phyloP scores from a whole-genome alignment of 2,797 vertebrate genomes.

The Molothrus aeneus region DNA sequence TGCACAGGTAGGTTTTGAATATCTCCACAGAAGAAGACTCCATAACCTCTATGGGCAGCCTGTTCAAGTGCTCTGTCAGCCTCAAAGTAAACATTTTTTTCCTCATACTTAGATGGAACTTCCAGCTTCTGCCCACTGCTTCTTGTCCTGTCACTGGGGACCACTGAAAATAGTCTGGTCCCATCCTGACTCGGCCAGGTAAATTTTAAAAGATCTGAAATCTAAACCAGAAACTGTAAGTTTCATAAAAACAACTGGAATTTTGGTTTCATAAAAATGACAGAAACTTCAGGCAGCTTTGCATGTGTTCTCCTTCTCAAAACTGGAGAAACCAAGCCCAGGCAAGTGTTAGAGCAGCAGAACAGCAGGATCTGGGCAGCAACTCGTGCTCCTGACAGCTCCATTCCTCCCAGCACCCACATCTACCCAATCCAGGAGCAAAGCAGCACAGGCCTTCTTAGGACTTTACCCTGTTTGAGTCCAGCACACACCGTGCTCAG shows the following conservation, averaged over 20 bases:
- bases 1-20: neutral
- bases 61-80: neutral
- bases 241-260: neutral
- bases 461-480: neutral
- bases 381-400: neutral
- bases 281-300: neutral
- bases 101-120: neutral
- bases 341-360: neutral
- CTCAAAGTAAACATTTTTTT: neutral
- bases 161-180: neutral
- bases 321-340: neutral
- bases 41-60: neutral
- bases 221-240: neutral
- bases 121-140: neutral
- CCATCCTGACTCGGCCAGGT: neutral
- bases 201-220: neutral
- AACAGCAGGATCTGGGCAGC: neutral
- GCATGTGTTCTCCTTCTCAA: rapidly evolving
- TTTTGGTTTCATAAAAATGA: neutral
- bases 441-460: neutral
- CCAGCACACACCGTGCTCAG: neutral
- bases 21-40: neutral
- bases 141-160: neutral
- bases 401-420: neutral
- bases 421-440: neutral